A percentile compares a stretch with the other conserved stretches of the same genome.
phyloP scores from a whole-genome alignment of 2,797 vertebrate species.

The Ctenopoma multispine region DNA sequence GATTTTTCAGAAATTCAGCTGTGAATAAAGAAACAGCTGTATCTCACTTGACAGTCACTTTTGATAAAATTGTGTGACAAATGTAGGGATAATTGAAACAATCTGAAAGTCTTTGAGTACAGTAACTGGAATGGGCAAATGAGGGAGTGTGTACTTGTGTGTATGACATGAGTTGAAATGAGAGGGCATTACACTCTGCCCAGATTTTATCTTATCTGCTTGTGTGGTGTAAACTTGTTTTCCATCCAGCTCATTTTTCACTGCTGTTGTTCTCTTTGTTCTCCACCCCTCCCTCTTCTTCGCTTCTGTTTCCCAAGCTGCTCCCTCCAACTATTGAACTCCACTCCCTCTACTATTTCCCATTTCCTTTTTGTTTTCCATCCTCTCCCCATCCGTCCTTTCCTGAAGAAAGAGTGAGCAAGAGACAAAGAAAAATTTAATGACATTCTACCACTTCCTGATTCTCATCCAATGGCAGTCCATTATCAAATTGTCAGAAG shows the following conservation, averaged over 20 bases:
- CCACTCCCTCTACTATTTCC: too few species aligned
- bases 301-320: neutral
- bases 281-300: neutral
- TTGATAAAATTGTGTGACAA: too few species aligned
- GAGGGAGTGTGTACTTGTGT: too few species aligned
- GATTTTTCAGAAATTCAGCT: too few species aligned
- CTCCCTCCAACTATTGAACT: neutral
- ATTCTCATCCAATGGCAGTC: constrained; percentile 32
- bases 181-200: constrained; percentile 4
- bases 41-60: too few species aligned
- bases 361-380: neutral
- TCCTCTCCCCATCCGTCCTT: neutral
- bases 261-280: neutral
- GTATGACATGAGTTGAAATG: too few species aligned
- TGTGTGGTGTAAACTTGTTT: neutral
- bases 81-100: too few species aligned
- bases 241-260: neutral
- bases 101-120: too few species aligned
- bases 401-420: too few species aligned
- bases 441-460: constrained; percentile 31
- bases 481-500: constrained; percentile 38
- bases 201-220: neutral
- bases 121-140: too few species aligned
- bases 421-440: neutral
- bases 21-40: too few species aligned